These are phyloP conservation scores for Daphoenositta chrysoptera DNA, from an alignment of 2,113 vertebrate species.

Conservation along the genomic window DNA sequence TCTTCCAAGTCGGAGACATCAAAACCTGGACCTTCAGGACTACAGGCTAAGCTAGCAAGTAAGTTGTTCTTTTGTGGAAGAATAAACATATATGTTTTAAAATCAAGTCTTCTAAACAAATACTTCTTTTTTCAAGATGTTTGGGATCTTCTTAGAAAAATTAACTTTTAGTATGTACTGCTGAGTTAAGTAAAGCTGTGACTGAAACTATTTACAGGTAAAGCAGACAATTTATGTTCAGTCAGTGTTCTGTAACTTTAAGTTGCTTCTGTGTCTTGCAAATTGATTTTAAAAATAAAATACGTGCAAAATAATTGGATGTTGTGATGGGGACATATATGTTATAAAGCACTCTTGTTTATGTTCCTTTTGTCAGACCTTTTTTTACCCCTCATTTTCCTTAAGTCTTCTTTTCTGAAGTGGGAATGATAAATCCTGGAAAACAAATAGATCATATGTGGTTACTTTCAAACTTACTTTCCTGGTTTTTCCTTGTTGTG, in stretches of 20 bases:
- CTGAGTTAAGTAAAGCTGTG: background rate
- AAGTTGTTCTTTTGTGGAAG: conserved; percentile 67
- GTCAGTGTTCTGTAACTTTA: background rate
- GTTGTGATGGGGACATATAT: background rate
- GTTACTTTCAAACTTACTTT: background rate
- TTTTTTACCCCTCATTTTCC: background rate
- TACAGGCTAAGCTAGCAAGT: conserved; percentile 99
- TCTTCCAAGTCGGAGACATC: conserved; percentile 96
- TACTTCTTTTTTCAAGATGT: background rate
- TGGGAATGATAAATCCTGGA: background rate
- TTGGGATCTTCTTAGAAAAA: background rate
- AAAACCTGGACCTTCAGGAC: conserved; percentile 98
- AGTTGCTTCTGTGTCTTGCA: background rate
- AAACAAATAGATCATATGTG: background rate
- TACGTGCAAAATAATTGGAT: background rate
- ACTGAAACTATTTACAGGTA: background rate
- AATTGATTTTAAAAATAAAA: background rate
- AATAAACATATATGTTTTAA: background rate
- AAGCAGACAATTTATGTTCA: background rate
- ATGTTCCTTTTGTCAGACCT: background rate
- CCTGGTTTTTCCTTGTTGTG: background rate
- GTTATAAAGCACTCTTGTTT: background rate
- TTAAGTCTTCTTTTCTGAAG: background rate
- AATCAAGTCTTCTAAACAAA: background rate
- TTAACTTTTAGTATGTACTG: background rate